These are phyloP conservation scores for Proisotoma minuta DNA, from an alignment of 2,888 invertebrate species.

Conservation along the genomic window DNA sequence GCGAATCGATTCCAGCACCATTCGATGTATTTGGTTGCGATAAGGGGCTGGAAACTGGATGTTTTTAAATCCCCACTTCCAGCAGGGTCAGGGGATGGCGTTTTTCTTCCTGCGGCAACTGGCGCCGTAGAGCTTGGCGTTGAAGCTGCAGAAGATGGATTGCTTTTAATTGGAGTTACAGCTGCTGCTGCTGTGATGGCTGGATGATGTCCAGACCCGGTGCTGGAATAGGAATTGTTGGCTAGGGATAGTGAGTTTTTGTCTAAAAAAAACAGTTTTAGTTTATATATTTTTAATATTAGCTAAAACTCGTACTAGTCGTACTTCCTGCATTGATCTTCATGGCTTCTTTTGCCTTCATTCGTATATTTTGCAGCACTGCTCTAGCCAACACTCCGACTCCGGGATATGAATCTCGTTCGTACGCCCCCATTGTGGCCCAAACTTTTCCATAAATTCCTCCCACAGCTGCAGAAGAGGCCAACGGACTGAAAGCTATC, in stretches of 20 bases:
- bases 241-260: constrained; percentile 4
- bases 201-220: background rate
- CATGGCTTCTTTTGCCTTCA: constrained; percentile 28
- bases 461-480: constrained; percentile 54
- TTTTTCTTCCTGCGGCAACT: background rate
- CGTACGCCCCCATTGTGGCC: constrained; percentile 70
- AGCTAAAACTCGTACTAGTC: background rate
- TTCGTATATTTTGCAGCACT: constrained; percentile 67
- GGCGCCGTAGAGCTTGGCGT: background rate
- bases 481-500: constrained; percentile 51
- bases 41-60: constrained; percentile 38
- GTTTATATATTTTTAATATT: background rate
- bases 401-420: constrained; percentile 81
- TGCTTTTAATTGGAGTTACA: background rate
- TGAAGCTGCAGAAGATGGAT: background rate
- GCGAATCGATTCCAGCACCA: constrained; percentile 47
- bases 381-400: constrained; percentile 73
- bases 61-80: constrained; percentile 14
- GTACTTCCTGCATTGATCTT: constrained; percentile 10
- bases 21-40: constrained; percentile 44
- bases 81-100: background rate
- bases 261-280: constrained; percentile 1
- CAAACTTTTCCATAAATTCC: constrained; percentile 87
- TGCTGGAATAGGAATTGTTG: constrained; percentile 1
- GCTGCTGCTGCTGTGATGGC: background rate